phyloP scores from a whole-genome alignment of 2,888 invertebrate species.

The Siphlonurus alternatus region DNA sequence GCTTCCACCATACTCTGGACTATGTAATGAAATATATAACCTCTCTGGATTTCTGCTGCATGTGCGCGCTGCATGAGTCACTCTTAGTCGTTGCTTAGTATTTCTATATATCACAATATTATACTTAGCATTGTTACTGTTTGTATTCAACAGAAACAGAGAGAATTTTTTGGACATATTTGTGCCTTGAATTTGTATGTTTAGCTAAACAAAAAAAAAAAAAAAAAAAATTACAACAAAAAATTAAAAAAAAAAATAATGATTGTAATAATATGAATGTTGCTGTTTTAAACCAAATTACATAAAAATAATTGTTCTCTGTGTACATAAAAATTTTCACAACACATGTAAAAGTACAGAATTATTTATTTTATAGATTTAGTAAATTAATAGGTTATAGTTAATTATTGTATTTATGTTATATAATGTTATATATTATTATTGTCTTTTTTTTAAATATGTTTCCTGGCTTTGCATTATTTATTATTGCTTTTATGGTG shows the following conservation, averaged over 20 bases:
- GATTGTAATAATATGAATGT: background rate
- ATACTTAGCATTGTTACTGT: background rate
- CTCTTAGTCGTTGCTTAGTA: background rate
- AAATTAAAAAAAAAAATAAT: background rate
- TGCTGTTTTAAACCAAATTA: background rate
- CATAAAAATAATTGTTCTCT: background rate
- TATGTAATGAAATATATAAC: background rate
- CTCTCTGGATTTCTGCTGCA: background rate
- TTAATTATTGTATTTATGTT: background rate
- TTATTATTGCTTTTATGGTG: background rate
- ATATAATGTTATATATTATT: background rate
- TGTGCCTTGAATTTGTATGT: slow-evolving; percentile 2
- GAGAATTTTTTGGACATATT: slow-evolving; percentile 1
- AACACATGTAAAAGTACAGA: background rate
- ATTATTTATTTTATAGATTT: background rate
- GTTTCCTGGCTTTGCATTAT: background rate
- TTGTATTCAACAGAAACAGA: background rate
- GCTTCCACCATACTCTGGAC: background rate
- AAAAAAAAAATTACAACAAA: background rate
- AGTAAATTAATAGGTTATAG: background rate
- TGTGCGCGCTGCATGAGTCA: background rate
- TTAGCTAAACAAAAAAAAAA: background rate
- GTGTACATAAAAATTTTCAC: background rate
- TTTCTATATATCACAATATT: background rate
- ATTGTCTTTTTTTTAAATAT: background rate